A percentile compares a stretch with the other conserved stretches of the same genome.
Conservation (phyloP, 2,113 vertebrate genomes). For the Ameiurus melas region DNA sequence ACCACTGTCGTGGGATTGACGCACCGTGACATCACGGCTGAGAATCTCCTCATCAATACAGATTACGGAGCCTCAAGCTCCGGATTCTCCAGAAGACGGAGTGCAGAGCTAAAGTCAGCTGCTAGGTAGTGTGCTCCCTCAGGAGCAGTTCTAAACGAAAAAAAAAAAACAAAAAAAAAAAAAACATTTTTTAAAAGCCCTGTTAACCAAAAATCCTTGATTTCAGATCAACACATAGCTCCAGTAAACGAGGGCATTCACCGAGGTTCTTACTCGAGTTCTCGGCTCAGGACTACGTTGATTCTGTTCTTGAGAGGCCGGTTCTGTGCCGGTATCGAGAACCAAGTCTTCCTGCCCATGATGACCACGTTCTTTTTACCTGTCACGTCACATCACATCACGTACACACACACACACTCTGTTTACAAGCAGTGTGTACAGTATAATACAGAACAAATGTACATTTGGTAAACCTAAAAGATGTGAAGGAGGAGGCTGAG, state of each 20-base stretch:
- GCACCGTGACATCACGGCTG: too few species aligned
- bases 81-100: slow-evolving; percentile 76
- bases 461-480: neutral
- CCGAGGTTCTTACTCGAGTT: slow-evolving; percentile 78
- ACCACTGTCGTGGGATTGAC: slow-evolving; percentile 50
- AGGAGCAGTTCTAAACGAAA: slow-evolving; percentile 73
- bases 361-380: slow-evolving; percentile 91
- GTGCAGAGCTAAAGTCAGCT: slow-evolving; percentile 82
- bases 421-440: neutral
- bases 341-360: slow-evolving; percentile 97
- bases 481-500: neutral
- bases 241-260: neutral
- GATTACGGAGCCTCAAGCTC: slow-evolving; percentile 76
- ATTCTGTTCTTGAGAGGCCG: slow-evolving; percentile 88
- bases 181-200: too few species aligned
- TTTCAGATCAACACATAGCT: neutral
- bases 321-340: slow-evolving; percentile 91
- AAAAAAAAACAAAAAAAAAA: neutral
- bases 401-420: neutral
- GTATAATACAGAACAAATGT: neutral
- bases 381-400: slow-evolving; percentile 11
- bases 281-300: slow-evolving; percentile 90
- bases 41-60: too few species aligned
- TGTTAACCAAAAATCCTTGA: neutral
- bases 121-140: slow-evolving; percentile 87